Evolutionary conservation across 2,797 vertebrate species (phyloP), one percentile per base, ranked within the genome.

Genomic region (Coregonus ussuriensis): DNA sequence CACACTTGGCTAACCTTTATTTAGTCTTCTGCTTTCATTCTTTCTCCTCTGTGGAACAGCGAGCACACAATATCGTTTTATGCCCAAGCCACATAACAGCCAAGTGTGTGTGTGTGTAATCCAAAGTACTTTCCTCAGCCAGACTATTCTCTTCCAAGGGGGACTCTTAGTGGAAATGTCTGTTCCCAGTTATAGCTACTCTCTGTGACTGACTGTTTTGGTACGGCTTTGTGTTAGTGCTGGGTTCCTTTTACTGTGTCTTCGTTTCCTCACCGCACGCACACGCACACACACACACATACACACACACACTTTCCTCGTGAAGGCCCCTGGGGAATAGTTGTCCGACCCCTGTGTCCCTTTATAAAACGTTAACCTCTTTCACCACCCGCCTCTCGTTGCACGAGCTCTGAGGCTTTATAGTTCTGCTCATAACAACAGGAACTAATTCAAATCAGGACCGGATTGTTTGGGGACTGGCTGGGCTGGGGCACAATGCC

Each of bases 371-470:
- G 21, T 11, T 63, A 7, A 63, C 59, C n/a, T 63, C 59, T 25
- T 63, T 63, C 59, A 63, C 59, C 59, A 25, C 59, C 6, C 41
- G 41, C 59, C 59, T 63, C 59, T 11, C 7, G 59, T 63, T 63
- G 59, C 59, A 63, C 7, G 59, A 63, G 59, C 59, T 63, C 59
- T 63, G 4, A 16, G 21, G 25, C 59, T 63, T 63, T 25, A 63
- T 63, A 29, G 59, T 21, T 63, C 7, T 25, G 59, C 59, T 25
- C 59, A 63, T 25, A 63, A 63, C 59, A 9, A 63, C 21, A 11
- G 59, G 59, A 63, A 29, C 59, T 63, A 63, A 63, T 63, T 63
- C 59, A 63, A 63, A 63, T 63, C 59, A 63, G 59, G 59, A 63
- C 25, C 25, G 59, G 59, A 63, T 63, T 7, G 59, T 66, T 66